phyloP scores from a whole-genome alignment of 2,113 vertebrate species.

The Tretioscincus oriximinensis region DNA sequence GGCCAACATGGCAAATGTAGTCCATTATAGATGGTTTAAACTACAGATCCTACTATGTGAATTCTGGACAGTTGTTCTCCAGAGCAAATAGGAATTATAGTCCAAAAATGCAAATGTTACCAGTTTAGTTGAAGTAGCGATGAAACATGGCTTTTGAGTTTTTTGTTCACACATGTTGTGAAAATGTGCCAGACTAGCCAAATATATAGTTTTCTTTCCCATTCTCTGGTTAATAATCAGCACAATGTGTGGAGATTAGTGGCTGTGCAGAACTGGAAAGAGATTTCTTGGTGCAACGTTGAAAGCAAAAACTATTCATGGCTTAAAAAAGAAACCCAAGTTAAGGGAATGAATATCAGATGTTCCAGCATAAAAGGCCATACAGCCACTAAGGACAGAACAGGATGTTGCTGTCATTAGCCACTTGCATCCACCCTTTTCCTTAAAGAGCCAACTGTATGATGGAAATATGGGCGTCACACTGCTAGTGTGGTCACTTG shows the following conservation, averaged over 20 bases:
- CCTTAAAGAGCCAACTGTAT: conserved; percentile 39
- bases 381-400: conserved; percentile 47
- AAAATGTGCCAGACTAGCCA: neutral
- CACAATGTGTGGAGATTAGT: conserved; percentile 31
- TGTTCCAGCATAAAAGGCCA: conserved; percentile 36
- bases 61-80: too few species aligned
- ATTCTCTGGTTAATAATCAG: conserved; percentile 48
- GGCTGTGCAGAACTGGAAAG: conserved; percentile 12
- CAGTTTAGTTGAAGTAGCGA: too few species aligned
- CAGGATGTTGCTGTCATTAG: conserved; percentile 41
- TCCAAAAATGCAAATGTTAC: too few species aligned
- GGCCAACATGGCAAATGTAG: too few species aligned
- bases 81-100: too few species aligned
- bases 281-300: neutral
- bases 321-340: conserved; percentile 34
- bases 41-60: too few species aligned
- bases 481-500: conserved; percentile 41
- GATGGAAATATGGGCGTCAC: conserved; percentile 51
- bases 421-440: neutral
- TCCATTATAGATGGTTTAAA: too few species aligned
- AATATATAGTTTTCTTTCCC: conserved; percentile 27
- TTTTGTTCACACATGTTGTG: neutral
- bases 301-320: conserved; percentile 8
- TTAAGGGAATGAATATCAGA: conserved; percentile 54
- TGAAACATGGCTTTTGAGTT: neutral